A percentile compares a stretch with the other conserved stretches of the same genome.
phyloP scores from a whole-genome alignment of 2,888 invertebrate species.

The Palloptera scutellata region DNA sequence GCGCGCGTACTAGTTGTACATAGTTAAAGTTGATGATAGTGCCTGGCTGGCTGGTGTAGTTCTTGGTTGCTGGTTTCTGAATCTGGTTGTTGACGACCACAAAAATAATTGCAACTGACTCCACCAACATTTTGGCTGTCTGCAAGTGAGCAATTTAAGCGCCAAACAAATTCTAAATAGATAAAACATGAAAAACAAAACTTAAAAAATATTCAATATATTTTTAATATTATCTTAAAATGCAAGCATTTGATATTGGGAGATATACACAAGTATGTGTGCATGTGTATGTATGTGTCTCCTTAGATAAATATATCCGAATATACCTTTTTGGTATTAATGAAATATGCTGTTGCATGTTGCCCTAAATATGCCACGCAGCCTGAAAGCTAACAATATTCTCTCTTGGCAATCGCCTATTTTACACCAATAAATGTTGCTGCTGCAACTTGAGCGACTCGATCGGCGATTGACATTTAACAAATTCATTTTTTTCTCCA shows the following conservation, averaged over 20 bases:
- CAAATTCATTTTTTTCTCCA: slow-evolving; percentile 18
- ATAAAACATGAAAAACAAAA: too few relatives aligned
- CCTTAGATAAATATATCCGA: too few relatives aligned
- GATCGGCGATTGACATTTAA: slow-evolving; percentile 22
- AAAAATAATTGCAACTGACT: slow-evolving; percentile 2
- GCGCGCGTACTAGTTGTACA: neutral
- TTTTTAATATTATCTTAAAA: too few relatives aligned
- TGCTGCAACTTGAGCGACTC: slow-evolving; percentile 1
- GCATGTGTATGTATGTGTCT: too few relatives aligned
- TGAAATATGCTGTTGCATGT: slow-evolving; percentile 16
- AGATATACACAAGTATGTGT: too few relatives aligned
- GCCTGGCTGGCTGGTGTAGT: neutral
- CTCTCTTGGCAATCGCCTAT: neutral
- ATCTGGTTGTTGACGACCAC: slow-evolving; percentile 3
- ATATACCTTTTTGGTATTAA: too few relatives aligned
- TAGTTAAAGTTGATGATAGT: neutral
- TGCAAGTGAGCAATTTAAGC: slow-evolving; percentile 28
- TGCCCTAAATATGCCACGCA: slow-evolving; percentile 26
- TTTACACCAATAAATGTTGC: neutral
- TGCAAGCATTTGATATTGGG: too few relatives aligned
- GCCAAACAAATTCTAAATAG: slow-evolving; percentile 21
- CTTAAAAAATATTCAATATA: too few relatives aligned
- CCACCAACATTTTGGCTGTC: slow-evolving; percentile 11
- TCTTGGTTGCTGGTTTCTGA: neutral
- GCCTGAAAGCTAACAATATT: neutral